phyloP scores from a whole-genome alignment of 2,888 invertebrate genomes.

The Hydrotaea diabolus region DNA sequence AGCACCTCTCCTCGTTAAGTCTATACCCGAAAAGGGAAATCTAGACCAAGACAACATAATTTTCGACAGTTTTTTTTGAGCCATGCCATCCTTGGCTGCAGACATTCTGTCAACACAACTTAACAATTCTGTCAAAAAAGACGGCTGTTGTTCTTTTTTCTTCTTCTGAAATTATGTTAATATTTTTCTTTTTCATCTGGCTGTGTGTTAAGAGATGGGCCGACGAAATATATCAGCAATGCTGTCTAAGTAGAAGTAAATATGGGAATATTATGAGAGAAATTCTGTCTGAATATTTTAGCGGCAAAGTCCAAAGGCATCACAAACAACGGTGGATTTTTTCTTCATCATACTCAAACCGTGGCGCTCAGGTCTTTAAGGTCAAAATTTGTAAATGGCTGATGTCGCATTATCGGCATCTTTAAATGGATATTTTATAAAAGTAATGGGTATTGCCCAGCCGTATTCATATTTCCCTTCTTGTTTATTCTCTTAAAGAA shows the following conservation, averaged over 20 bases:
- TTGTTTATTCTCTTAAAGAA: too few relatives aligned
- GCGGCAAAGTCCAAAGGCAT: not conserved
- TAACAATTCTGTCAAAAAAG: not conserved
- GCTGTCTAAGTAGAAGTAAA: not conserved
- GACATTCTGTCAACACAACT: conserved; percentile 7
- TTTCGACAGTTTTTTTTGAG: not conserved
- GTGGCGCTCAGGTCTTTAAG: not conserved
- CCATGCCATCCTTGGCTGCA: not conserved
- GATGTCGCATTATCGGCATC: not conserved
- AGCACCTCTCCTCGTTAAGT: not conserved
- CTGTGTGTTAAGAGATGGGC: too few relatives aligned
- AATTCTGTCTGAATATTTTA: not conserved
- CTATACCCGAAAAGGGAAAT: not conserved
- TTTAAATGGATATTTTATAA: too few relatives aligned
- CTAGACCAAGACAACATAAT: not conserved
- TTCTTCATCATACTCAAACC: not conserved
- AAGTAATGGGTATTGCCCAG: too few relatives aligned
- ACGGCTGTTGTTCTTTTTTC: not conserved
- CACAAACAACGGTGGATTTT: too few relatives aligned
- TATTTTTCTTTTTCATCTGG: not conserved
- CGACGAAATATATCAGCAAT: too few relatives aligned
- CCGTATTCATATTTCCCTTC: too few relatives aligned
- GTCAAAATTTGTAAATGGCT: not conserved
- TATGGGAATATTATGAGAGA: not conserved
- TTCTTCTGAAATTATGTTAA: conserved; percentile 14